phyloP scores from a whole-genome alignment of 2,888 invertebrate species.

The Andrena camellia region DNA sequence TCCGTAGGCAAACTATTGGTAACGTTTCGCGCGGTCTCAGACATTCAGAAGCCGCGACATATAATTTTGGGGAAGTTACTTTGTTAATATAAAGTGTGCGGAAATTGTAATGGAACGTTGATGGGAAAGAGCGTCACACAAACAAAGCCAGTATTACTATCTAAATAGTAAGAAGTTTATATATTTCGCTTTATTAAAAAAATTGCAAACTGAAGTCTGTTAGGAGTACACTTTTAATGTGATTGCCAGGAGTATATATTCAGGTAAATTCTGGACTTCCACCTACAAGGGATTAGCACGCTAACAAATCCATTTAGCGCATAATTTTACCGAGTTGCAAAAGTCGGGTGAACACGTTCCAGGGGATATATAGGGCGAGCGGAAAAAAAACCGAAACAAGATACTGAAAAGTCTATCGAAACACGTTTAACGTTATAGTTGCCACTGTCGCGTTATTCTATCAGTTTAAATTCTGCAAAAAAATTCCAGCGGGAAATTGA shows the following conservation, averaged over 20 bases:
- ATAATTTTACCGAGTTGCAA: conserved; percentile 21
- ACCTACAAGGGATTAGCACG: conserved; percentile 16
- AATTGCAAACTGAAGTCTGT: conserved; percentile 15
- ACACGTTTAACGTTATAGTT: background rate
- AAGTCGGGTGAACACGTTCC: background rate
- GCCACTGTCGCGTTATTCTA: background rate
- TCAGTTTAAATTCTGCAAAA: background rate
- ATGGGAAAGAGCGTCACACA: background rate
- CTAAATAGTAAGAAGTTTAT: background rate
- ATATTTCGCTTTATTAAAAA: background rate
- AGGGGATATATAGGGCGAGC: background rate
- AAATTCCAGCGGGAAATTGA: background rate
- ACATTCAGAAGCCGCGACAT: too few relatives aligned
- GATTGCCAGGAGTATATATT: conserved; percentile 17
- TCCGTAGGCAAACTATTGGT: background rate
- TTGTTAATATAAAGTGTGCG: too few relatives aligned
- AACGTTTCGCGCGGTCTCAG: too few relatives aligned
- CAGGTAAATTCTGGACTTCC: conserved; percentile 16
- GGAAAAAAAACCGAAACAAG: background rate
- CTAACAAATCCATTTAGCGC: conserved; percentile 21
- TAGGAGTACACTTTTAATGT: conserved; percentile 15
- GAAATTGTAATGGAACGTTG: background rate
- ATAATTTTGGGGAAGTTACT: too few relatives aligned
- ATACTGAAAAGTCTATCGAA: background rate
- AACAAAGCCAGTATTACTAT: background rate